phyloP scores from a whole-genome alignment of 2,113 vertebrate species.

The Vidua chalybeata region DNA sequence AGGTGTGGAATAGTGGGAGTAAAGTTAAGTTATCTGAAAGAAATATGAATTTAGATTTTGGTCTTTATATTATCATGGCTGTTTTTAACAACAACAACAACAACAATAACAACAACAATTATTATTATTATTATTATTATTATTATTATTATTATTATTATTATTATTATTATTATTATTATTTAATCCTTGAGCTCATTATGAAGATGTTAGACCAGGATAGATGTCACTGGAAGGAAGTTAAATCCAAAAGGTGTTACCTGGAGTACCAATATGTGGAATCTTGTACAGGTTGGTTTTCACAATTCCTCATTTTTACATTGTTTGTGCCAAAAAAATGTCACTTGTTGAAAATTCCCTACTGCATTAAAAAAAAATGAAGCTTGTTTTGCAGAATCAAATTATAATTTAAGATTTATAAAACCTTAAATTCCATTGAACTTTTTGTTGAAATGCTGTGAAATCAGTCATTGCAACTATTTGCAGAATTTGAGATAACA shows the following conservation, averaged over 20 bases:
- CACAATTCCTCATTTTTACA: neutral
- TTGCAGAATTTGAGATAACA: neutral
- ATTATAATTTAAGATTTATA: neutral
- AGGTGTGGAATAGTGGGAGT: rapidly evolving
- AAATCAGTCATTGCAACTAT: neutral
- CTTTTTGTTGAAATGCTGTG: neutral
- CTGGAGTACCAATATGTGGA: neutral
- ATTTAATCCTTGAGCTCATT: neutral
- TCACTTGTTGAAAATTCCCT: neutral
- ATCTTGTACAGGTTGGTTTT: neutral
- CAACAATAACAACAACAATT: too few species aligned
- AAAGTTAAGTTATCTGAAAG: neutral
- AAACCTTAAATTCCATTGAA: neutral
- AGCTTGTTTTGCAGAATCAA: neutral
- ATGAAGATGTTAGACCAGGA: neutral
- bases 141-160: too few species aligned
- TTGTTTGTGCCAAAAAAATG: neutral
- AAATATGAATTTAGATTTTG: neutral
- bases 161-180: too few species aligned
- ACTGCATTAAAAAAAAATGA: neutral
- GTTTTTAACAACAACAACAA: neutral
- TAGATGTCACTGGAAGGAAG: neutral
- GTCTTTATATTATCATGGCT: neutral
- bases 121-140: neutral
- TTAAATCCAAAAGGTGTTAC: neutral